Evolutionary conservation across 2,113 vertebrate species (phyloP), one percentile per base, ranked within the genome.

Genomic region (Chloebia gouldiae): DNA sequence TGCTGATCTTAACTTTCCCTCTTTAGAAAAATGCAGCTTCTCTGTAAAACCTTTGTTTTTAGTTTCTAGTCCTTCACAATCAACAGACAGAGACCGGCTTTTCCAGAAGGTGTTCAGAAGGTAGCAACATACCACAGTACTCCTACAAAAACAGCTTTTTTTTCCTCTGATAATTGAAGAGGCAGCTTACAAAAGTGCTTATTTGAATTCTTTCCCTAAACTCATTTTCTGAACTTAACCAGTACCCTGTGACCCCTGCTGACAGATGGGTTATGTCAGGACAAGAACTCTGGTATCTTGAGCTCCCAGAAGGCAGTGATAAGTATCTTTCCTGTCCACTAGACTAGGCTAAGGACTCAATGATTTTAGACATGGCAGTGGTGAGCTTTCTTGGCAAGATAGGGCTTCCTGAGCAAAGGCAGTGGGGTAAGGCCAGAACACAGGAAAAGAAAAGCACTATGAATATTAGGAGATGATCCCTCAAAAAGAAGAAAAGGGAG

Each of bases 181-280:
- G 37, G 47, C 42, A 45, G 22, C 30, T 50, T 40, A 53, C 77
- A 73, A 73, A 91, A 7, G 27, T 64, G 3, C 45, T 85, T 42
- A 56, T 86, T 84, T 77, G 59, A 89, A 70, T 91, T 94, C 59
- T 89, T 93, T 69, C 69, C 76, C 49, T 57, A 65, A 91, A 85
- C 35, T 66, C 4, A n/a, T 81, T 91, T 95, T 94, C 50, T 86
- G 84, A 86, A 65, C 64, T 76, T n/a, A 56, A 80, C 37, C 42
- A 42, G 42, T 11, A 42, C n/a, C 13, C 33, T 39, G 49, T 85
- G 75, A 71, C 39, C 49, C 23, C 35, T 68, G 56, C 27, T 66
- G 61, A 89, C 37, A 54, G 64, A 13, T 30, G 53, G 35, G 65
- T 93, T 90, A 88, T 2, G 0, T 39, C 61, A 95, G 47, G 33